Percentiles rank a stretch among this genome's conserved stretches.
These are phyloP conservation scores for Gallinago stenura DNA, from an alignment of 2,797 vertebrate genomes.

Conservation along the genomic window DNA sequence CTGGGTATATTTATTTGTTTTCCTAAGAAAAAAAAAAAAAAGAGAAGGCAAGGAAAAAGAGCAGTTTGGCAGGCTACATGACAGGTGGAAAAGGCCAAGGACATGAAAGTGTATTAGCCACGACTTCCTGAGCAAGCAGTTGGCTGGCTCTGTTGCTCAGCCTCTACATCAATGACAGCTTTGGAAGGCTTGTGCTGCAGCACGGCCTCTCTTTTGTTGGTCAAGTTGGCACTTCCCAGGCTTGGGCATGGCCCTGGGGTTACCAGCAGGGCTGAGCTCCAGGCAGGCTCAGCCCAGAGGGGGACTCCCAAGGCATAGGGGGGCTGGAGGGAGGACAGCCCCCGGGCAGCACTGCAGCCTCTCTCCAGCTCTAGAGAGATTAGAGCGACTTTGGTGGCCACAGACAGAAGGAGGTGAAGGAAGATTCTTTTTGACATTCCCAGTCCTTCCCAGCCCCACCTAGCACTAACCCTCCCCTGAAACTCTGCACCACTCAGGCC, in stretches of 20 bases:
- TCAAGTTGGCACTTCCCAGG: neutral
- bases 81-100: neutral
- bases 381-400: neutral
- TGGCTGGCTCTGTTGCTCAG: neutral
- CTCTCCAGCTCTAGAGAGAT: neutral
- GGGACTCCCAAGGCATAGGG: neutral
- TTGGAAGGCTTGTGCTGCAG: neutral
- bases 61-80: neutral
- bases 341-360: neutral
- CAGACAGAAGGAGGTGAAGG: rapidly evolving
- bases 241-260: rapidly evolving
- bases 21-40: neutral
- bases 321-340: neutral
- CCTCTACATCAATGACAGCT: neutral
- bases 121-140: neutral
- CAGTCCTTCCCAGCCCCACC: neutral
- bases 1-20: neutral
- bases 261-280: neutral
- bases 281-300: rapidly evolving
- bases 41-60: neutral
- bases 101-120: neutral
- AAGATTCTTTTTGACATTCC: neutral
- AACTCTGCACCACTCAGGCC: neutral
- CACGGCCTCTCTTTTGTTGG: neutral
- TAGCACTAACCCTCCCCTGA: neutral